Base-by-base conservation (phyloP, 2,888 invertebrate species). In the Sinodicranocentrus sp. region DNA sequence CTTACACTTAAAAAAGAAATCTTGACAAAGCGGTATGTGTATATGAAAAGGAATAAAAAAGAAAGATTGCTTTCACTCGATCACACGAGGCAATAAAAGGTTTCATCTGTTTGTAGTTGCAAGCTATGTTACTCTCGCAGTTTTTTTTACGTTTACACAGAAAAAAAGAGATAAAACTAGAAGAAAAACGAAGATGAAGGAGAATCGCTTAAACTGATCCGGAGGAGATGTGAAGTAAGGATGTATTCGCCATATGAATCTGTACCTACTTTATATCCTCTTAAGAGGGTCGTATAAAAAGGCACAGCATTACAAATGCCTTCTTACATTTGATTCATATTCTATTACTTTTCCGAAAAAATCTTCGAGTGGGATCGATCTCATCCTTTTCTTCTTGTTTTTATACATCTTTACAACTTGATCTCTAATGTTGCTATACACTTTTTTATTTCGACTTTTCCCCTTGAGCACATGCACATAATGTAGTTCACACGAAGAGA, bases 51-150 rank as follows among this genome's bases (percentile, higher is more conserved):
- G 44, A 77, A 68, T 57, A 68, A 77, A 77, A 76, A 26, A 77
- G 77, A 68, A 68, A 68, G 77, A 77, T 77, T 77, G 77, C 77
- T 68, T 77, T 68, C 77, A 57, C 43, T 77, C 68, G 54, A 68
- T 77, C 67, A 59, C 54, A 23, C 59, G 8, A 68, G 77, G 68
- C 77, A 77, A 68, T 77, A 77, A 77, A 77, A 57, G 65, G 77
- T 77, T 77, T 75, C 75, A 75, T 75, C 68, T 77, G 67, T 77
- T 77, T 65, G 48, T 65, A 75, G 13, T 54, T 54, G 17, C 54
- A 54, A 54, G 54, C n/a, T 21, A 54, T 17, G 54, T 13, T 39
- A 13, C 39, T 39, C 39, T 39, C 13, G 39, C 13, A 39, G 10
- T 15, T 26, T 19, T 21, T 59, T 72, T 71, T 63, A 28, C 26